Evolutionary conservation across 2,888 invertebrate species (phyloP).

Genomic region (Sclerodermus sp.): DNA sequence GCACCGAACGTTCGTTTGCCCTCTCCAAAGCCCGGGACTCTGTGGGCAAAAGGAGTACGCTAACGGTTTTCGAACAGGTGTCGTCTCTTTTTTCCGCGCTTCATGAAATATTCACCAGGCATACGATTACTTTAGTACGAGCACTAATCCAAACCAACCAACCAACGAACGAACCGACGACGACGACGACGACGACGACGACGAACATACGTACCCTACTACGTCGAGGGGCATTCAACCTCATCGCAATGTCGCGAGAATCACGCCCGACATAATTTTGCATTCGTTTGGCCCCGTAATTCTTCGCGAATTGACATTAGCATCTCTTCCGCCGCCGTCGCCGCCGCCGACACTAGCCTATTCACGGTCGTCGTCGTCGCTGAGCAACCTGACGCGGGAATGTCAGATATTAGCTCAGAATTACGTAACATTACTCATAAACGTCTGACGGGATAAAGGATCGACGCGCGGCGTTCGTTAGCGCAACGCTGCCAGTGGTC

Average conservation of each 20-base stretch:
- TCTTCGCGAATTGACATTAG: constrained; percentile 22
- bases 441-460: no score
- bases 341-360: neutral
- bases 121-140: constrained; percentile 42
- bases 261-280: constrained; percentile 37
- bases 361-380: neutral
- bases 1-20: constrained; percentile 30
- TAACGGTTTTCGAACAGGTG: constrained; percentile 48
- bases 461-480: no score
- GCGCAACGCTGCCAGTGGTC: no score
- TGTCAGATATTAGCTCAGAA: no score
- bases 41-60: constrained; percentile 43
- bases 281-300: constrained; percentile 30
- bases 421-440: no score
- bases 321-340: no score
- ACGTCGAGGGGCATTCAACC: constrained; percentile 1
- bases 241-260: constrained; percentile 8
- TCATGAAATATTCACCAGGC: constrained; percentile 53
- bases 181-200: no score
- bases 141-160: constrained; percentile 36
- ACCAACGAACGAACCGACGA: no score
- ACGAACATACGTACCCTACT: no score
- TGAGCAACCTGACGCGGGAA: no score
- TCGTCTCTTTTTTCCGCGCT: constrained; percentile 46
- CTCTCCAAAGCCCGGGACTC: constrained; percentile 16